Evolutionary conservation across 1,140 invertebrate genomes (phyloP), one percentile per base, ranked within the genome.

Genomic region (Bombus huntii): DNA sequence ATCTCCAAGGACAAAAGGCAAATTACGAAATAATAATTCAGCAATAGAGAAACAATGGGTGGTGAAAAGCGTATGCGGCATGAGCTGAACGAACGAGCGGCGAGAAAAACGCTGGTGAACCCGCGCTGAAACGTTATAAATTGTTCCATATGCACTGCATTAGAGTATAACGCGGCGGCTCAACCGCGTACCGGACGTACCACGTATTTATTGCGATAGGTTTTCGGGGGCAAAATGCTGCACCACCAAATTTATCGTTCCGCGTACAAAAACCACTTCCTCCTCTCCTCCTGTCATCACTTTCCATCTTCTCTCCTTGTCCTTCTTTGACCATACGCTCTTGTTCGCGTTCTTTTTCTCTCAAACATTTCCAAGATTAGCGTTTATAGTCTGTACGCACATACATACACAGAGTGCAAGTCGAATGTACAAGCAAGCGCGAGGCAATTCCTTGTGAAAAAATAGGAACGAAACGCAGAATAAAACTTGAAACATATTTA

Each of bases 111-210:
- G 59, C 44, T 13, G 65, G 31, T 31, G 37, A 34, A 31, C 37
- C 65, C 47, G 28, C 37, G 66, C 68, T 85, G 88, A 92, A 93
- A 92, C 92, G 93, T 94, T 93, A 93, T 94, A 95, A 95, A 95
- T 95, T 95, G 94, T 92, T 94, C 92, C 93, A 94, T 95, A 93
- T 94, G 93, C 91, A 94, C 89, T 93, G 93, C 93, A 95, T 95
- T 94, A 94, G 91, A 93, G 92, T 92, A 93, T 92, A 94, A 92
- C 90, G 84, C 83, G 85, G 82, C 89, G 89, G 81, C 87, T 90
- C 88, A 90, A 90, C 89, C 89, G 89, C 91, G 90, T 83, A 89
- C 88, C 88, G 89, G 83, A 91, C 92, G 88, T 91, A 89, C 89
- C 86, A 57, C 90, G 90, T 94, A 95, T 95, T 95, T 95, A 95